These are phyloP conservation scores for Mohoua ochrocephala DNA, from an alignment of 2,113 vertebrate species.

Conservation along the genomic window DNA sequence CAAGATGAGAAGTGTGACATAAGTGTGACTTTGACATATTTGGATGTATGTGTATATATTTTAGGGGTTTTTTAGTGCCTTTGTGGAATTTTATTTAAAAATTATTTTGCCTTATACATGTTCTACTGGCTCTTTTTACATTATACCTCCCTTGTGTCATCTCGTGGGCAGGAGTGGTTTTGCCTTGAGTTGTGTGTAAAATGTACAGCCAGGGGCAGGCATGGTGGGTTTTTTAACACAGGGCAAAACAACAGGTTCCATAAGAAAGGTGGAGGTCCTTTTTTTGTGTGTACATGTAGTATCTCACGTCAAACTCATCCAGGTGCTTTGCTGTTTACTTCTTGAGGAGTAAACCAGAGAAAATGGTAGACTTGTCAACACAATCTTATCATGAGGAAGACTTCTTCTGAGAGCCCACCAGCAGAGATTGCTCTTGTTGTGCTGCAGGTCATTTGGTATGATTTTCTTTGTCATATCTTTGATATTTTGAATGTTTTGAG, in stretches of 20 bases:
- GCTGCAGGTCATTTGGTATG: not conserved
- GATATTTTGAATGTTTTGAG: not conserved
- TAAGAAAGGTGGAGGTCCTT: not conserved
- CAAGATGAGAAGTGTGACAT: not conserved
- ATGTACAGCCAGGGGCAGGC: not conserved
- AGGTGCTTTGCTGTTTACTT: not conserved
- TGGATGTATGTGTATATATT: not conserved
- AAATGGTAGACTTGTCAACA: not conserved
- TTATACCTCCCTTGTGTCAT: not conserved
- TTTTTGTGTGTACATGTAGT: not conserved
- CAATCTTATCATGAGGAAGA: not conserved
- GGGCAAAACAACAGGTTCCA: not conserved
- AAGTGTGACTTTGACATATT: not conserved
- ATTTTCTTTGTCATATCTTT: not conserved
- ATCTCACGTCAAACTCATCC: not conserved
- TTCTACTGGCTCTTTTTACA: not conserved
- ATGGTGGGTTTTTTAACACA: not conserved
- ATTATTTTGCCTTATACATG: not conserved
- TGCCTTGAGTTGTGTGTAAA: not conserved
- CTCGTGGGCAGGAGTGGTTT: not conserved
- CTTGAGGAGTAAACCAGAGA: not conserved
- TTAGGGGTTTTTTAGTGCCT: fast-evolving
- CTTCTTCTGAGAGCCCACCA: not conserved
- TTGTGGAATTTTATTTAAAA: not conserved
- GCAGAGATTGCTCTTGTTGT: not conserved